phyloP scores from a whole-genome alignment of 1,140 invertebrate species.

The Drosophila lacertosa region DNA sequence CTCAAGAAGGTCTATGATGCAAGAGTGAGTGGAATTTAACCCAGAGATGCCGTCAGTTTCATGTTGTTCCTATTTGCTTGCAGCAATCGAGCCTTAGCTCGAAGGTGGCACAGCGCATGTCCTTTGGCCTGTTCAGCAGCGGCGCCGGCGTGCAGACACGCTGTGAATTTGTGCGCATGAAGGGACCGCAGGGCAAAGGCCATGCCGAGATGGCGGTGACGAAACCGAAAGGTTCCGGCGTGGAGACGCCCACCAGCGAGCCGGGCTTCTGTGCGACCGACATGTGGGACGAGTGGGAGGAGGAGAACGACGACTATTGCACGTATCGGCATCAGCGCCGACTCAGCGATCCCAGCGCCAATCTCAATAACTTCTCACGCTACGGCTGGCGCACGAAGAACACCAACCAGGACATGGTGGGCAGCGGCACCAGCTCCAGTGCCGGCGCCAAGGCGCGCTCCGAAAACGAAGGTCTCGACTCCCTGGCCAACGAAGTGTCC shows the following conservation, averaged over 20 bases:
- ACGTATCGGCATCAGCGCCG: slow-evolving; percentile 92
- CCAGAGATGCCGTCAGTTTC: too few relatives aligned
- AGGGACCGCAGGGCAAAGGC: slow-evolving; percentile 97
- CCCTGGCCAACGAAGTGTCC: slow-evolving; percentile 90
- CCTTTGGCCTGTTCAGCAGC: slow-evolving; percentile 94
- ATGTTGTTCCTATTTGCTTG: slow-evolving; percentile 38
- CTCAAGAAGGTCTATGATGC: slow-evolving; percentile 98
- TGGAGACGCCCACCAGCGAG: slow-evolving; percentile 97
- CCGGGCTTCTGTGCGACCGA: slow-evolving; percentile 93
- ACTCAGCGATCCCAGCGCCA: slow-evolving; percentile 96
- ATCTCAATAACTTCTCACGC: slow-evolving; percentile 94
- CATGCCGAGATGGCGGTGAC: slow-evolving; percentile 99
- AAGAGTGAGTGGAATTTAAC: slow-evolving; percentile 92
- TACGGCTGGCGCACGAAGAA: slow-evolving; percentile 91
- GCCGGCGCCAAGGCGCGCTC: slow-evolving; percentile 91
- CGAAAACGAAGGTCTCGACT: slow-evolving; percentile 95
- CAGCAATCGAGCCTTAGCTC: slow-evolving; percentile 95
- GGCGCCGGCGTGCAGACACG: slow-evolving; percentile 89
- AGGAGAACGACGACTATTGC: slow-evolving; percentile 93
- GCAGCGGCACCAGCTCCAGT: slow-evolving; percentile 66
- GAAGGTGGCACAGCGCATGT: slow-evolving; percentile 98
- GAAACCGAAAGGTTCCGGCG: slow-evolving; percentile 94
- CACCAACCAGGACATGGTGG: slow-evolving; percentile 84
- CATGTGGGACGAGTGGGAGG: slow-evolving; percentile 94
- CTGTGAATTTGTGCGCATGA: slow-evolving; percentile 99